Conservation (phyloP, 2,888 invertebrate species). For the Scrobipalpa atriplicella region DNA sequence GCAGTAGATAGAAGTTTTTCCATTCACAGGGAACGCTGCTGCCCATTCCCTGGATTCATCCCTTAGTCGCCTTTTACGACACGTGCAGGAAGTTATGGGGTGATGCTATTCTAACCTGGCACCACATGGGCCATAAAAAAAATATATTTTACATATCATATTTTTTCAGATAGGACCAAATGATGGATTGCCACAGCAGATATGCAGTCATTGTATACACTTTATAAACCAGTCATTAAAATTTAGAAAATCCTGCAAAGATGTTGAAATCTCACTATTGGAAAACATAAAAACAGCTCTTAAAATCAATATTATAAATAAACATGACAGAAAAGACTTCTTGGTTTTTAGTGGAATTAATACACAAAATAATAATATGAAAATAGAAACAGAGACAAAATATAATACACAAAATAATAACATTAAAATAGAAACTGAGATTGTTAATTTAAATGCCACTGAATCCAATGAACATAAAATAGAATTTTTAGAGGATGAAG, state of each 20-base stretch:
- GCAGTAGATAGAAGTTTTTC: too few relatives aligned
- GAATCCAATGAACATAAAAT: neutral
- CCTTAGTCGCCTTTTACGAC: too few relatives aligned
- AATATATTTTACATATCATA: neutral
- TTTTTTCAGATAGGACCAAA: slow-evolving; percentile 41
- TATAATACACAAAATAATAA: slow-evolving; percentile 9
- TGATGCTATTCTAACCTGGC: too few relatives aligned
- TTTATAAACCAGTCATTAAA: slow-evolving; percentile 45
- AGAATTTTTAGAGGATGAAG: neutral
- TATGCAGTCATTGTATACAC: slow-evolving; percentile 48
- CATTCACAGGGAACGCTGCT: too few relatives aligned
- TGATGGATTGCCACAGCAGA: slow-evolving; percentile 48
- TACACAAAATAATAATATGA: slow-evolving; percentile 1
- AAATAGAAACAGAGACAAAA: neutral
- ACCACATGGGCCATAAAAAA: too few relatives aligned
- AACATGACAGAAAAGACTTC: neutral
- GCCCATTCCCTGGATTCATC: too few relatives aligned
- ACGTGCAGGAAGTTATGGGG: too few relatives aligned
- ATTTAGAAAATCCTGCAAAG: slow-evolving; percentile 50
- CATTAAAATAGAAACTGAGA: neutral
- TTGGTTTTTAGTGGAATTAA: slow-evolving; percentile 5
- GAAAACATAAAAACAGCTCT: neutral
- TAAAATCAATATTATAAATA: neutral
- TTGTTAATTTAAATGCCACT: neutral
- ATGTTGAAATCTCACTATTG: slow-evolving; percentile 28